Conservation (phyloP, 2,797 vertebrate genomes). For the Champsocephalus gunnari region DNA sequence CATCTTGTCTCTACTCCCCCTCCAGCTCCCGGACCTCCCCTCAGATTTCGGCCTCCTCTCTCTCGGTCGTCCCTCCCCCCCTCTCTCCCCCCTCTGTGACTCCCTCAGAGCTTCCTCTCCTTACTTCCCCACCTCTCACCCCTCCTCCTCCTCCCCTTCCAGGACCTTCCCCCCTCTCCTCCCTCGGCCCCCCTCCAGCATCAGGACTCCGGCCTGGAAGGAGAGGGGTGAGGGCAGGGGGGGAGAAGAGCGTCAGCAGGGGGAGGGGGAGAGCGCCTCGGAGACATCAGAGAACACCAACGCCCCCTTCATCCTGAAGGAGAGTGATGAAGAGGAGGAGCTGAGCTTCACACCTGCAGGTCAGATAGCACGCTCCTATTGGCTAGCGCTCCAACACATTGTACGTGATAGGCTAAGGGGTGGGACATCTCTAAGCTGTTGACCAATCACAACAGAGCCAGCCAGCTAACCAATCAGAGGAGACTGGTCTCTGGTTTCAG, state of each 20-base stretch:
- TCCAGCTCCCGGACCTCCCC: slow-evolving; percentile 48
- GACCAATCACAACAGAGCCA: too few relatives aligned
- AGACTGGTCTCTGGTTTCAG: too few relatives aligned
- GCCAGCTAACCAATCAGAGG: too few relatives aligned
- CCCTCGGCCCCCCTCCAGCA: neutral
- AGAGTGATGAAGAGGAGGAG: slow-evolving; percentile 77
- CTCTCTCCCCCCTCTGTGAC: slow-evolving; percentile 21
- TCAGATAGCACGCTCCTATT: slow-evolving; percentile 49
- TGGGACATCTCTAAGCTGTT: too few relatives aligned
- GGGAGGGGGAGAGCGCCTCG: slow-evolving; percentile 76
- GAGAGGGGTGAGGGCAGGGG: slow-evolving; percentile 30
- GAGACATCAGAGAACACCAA: slow-evolving; percentile 70
- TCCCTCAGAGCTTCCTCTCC: slow-evolving; percentile 23
- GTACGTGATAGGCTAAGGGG: too few relatives aligned
- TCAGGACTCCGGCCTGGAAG: slow-evolving; percentile 54
- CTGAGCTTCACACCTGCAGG: slow-evolving; percentile 76
- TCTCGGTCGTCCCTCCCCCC: slow-evolving; percentile 28
- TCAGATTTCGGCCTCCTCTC: slow-evolving; percentile 54
- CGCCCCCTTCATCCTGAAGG: slow-evolving; percentile 51
- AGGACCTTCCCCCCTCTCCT: slow-evolving; percentile 7
- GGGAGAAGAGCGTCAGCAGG: slow-evolving; percentile 70
- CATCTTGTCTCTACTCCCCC: neutral
- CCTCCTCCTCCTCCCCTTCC: slow-evolving; percentile 20
- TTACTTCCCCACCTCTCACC: slow-evolving; percentile 9
- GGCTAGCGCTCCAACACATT: too few relatives aligned